Percentiles rank a stretch among this genome's conserved stretches.
Evolutionary conservation across 2,113 vertebrate species (phyloP).

Genomic region (Phylloscopus whistleri): DNA sequence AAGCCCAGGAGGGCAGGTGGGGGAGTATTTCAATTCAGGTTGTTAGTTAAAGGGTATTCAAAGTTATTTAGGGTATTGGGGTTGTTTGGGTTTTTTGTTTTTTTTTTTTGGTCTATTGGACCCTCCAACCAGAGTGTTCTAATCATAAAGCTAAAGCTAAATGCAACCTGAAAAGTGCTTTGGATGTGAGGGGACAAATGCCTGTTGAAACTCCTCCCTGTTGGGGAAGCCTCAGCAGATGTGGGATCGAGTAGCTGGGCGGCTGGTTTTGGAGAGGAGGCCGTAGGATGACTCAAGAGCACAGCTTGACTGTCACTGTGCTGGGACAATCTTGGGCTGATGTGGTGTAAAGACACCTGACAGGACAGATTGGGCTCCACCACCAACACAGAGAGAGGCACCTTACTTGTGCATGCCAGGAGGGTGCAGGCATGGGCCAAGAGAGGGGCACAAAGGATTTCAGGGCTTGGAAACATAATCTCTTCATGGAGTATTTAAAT

Average conservation of each 20-base stretch:
- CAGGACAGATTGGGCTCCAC: rapidly evolving
- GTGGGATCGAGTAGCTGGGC: neutral
- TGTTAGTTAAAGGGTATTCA: neutral
- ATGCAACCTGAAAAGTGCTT: neutral
- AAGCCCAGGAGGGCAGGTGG: no score
- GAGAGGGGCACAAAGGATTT: neutral
- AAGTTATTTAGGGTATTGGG: neutral
- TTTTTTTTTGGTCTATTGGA: neutral
- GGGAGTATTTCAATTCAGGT: neutral
- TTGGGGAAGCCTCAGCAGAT: neutral
- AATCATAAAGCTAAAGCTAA: neutral
- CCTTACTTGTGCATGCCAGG: neutral
- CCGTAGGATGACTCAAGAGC: neutral
- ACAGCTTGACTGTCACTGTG: neutral
- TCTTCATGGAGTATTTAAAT: neutral
- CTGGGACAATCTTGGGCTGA: neutral
- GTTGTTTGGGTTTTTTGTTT: neutral
- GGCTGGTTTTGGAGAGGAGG: neutral
- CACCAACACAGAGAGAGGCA: neutral
- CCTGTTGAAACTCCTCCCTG: neutral
- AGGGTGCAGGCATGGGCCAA: neutral
- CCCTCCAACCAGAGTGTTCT: neutral
- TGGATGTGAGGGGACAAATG: neutral
- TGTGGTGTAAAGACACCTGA: neutral
- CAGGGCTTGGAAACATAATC: neutral